Percentiles rank a stretch among this genome's conserved stretches.
These are phyloP conservation scores for Agrochola lota DNA, from an alignment of 2,888 invertebrate species.

Conservation along the genomic window DNA sequence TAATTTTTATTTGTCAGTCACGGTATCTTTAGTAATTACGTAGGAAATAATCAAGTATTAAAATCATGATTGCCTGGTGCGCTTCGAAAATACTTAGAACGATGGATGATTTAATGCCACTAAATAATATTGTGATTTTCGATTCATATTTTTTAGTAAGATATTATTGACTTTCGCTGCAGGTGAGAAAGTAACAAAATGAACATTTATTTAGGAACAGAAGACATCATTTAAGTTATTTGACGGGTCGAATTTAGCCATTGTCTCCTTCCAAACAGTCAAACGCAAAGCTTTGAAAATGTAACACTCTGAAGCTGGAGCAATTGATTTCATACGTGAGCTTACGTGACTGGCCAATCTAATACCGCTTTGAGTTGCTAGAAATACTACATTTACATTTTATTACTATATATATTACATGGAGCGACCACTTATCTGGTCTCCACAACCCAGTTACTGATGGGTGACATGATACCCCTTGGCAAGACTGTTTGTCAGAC, in stretches of 20 bases:
- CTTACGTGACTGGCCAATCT: neutral
- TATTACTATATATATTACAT: too few relatives aligned
- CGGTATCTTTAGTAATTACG: neutral
- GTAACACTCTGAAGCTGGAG: neutral
- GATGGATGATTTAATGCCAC: neutral
- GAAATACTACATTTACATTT: too few relatives aligned
- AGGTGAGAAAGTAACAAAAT: neutral
- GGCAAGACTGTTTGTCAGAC: too few relatives aligned
- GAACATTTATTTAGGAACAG: neutral
- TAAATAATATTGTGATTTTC: neutral
- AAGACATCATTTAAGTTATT: neutral
- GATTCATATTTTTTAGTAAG: neutral
- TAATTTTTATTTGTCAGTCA: neutral
- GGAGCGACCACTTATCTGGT: too few relatives aligned
- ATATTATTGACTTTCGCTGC: neutral
- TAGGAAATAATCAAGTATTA: neutral
- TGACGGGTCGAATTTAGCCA: neutral
- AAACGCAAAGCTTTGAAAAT: neutral
- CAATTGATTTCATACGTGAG: neutral
- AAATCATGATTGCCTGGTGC: neutral
- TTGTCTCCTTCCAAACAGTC: neutral
- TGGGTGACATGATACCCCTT: too few relatives aligned
- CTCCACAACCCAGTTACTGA: too few relatives aligned
- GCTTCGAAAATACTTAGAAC: neutral
- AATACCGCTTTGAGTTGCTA: neutral